Evolutionary conservation across 2,888 invertebrate species (phyloP).

Genomic region (Anthophora plumipes): DNA sequence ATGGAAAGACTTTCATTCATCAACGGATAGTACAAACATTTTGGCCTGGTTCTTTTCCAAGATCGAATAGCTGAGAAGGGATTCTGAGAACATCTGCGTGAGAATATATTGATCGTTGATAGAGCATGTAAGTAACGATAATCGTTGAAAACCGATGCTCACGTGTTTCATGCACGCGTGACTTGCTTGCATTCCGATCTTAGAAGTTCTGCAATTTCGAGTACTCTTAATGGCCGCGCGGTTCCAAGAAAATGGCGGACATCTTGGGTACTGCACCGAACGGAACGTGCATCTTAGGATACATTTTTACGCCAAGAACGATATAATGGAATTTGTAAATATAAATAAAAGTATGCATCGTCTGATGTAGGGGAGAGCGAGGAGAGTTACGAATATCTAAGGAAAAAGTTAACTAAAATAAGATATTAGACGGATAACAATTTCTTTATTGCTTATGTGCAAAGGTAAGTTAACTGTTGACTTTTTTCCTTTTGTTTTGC

Average conservation of each 20-base stretch:
- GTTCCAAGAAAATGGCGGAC: slow-evolving; percentile 4
- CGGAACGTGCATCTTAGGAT: neutral
- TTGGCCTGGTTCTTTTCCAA: neutral
- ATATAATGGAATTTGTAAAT: too few relatives aligned
- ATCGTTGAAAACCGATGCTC: neutral
- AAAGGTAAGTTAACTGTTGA: too few relatives aligned
- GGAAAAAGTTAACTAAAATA: too few relatives aligned
- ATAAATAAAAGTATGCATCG: too few relatives aligned
- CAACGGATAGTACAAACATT: too few relatives aligned
- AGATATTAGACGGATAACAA: too few relatives aligned
- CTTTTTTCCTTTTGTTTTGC: too few relatives aligned
- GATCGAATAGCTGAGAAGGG: neutral
- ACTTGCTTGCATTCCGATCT: slow-evolving; percentile 23
- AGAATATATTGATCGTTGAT: slow-evolving; percentile 6
- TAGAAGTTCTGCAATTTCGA: slow-evolving; percentile 7
- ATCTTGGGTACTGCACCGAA: too few relatives aligned
- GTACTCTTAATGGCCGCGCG: slow-evolving; percentile 10
- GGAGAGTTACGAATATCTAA: too few relatives aligned
- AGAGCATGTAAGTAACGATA: slow-evolving; percentile 21
- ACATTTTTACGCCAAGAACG: too few relatives aligned
- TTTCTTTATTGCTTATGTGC: too few relatives aligned
- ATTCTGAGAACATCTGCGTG: neutral
- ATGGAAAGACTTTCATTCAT: slow-evolving; percentile 54
- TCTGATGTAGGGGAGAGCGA: too few relatives aligned
- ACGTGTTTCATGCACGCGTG: slow-evolving; percentile 37